Percentiles rank a stretch among this genome's conserved stretches.
Conservation (phyloP, 2,113 vertebrate species). For the Mustela lutreola region DNA sequence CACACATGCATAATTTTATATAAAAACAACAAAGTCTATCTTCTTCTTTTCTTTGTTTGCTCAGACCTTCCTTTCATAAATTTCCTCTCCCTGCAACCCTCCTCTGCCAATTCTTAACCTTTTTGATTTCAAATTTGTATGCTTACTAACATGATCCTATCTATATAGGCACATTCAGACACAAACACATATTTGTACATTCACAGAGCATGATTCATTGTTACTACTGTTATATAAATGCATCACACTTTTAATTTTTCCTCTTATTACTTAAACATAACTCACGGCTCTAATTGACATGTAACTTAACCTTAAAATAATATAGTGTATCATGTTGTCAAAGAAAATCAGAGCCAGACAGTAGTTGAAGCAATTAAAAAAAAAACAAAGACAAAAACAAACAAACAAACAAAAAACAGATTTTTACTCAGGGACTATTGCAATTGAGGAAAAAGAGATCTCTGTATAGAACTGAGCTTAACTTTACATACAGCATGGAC, state of each 20-base stretch:
- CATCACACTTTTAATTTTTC: background rate
- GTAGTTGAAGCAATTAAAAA: background rate
- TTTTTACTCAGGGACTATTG: background rate
- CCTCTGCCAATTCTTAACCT: background rate
- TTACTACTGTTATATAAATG: background rate
- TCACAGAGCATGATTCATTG: background rate
- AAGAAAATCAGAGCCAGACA: background rate
- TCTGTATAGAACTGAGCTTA: background rate
- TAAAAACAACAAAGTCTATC: background rate
- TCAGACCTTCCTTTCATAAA: background rate
- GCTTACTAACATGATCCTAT: background rate
- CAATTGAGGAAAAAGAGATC: background rate
- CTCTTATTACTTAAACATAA: background rate
- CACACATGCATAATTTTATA: background rate
- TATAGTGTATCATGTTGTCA: background rate
- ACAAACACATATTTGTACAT: background rate
- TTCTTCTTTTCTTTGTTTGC: background rate
- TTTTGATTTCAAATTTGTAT: background rate
- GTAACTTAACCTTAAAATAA: background rate
- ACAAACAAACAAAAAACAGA: background rate
- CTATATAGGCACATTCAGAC: background rate
- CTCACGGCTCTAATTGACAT: background rate
- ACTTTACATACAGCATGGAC: background rate
- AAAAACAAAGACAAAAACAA: background rate
- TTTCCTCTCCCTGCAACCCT: background rate